Evolutionary conservation across 2,113 vertebrate species (phyloP).

Genomic region (Ptyas mucosa): DNA sequence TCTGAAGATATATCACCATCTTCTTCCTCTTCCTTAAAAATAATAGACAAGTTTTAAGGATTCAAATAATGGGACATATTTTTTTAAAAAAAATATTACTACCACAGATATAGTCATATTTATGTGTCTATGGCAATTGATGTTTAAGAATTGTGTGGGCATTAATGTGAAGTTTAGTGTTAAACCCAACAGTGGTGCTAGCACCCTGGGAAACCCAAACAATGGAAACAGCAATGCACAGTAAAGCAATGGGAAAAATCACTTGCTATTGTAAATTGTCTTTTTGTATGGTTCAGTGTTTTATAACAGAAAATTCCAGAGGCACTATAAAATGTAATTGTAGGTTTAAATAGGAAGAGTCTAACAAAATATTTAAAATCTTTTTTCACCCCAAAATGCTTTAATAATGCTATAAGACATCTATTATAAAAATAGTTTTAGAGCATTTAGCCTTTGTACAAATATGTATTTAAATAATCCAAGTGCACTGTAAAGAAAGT

Average conservation of each 20-base stretch:
- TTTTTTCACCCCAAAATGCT: not conserved
- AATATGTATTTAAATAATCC: not conserved
- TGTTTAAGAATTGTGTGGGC: not conserved
- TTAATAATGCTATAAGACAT: not conserved
- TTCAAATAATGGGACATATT: not conserved
- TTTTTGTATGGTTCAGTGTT: not conserved
- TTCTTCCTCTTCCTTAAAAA: slow-evolving; percentile 66
- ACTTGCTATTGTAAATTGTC: not conserved
- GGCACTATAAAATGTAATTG: not conserved
- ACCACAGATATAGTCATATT: not conserved
- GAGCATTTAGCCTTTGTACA: not conserved
- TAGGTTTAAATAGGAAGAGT: not conserved
- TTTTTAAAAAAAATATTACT: not conserved
- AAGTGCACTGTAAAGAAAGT: not conserved
- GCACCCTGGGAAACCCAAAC: not conserved
- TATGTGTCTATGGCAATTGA: not conserved
- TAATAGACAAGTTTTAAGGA: not conserved
- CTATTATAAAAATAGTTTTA: not conserved
- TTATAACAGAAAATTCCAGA: not conserved
- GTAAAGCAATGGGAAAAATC: not conserved
- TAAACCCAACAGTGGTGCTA: not conserved
- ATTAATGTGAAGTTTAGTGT: not conserved
- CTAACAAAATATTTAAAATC: not conserved
- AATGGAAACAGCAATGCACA: not conserved
- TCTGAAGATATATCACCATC: slow-evolving; percentile 78